phyloP scores from a whole-genome alignment of 2,113 vertebrate species.

The Silurus glanis region DNA sequence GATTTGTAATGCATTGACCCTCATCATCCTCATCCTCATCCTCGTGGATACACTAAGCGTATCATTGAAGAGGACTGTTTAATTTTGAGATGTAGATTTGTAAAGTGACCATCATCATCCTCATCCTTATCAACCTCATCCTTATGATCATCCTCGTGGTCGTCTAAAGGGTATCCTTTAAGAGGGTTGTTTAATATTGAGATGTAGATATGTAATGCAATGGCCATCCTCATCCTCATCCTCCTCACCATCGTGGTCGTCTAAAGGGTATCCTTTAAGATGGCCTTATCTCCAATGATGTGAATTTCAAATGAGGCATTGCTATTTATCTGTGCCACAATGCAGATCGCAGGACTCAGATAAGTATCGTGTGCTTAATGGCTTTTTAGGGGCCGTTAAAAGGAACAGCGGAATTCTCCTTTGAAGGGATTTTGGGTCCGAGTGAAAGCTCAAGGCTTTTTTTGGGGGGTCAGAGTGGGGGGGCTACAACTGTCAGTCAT shows the following conservation, averaged over 20 bases:
- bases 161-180: too few relatives aligned
- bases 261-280: background rate
- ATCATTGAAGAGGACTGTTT: too few relatives aligned
- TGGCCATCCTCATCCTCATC: background rate
- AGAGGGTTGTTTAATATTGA: background rate
- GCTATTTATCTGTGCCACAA: conserved; percentile 47
- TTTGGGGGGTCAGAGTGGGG: too few relatives aligned
- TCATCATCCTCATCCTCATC: too few relatives aligned
- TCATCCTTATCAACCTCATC: too few relatives aligned
- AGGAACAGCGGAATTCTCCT: conserved; percentile 75
- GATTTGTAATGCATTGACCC: too few relatives aligned
- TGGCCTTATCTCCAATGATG: conserved; percentile 30
- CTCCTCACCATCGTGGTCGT: background rate
- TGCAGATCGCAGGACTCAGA: conserved; percentile 49
- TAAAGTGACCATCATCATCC: too few relatives aligned
- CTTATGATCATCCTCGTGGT: too few relatives aligned
- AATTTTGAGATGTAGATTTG: too few relatives aligned
- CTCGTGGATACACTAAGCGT: too few relatives aligned
- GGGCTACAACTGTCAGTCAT: conserved; percentile 70
- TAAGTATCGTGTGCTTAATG: conserved; percentile 60
- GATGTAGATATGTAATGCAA: background rate
- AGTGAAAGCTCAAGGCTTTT: conserved; percentile 71
- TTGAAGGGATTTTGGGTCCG: conserved; percentile 76
- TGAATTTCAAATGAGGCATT: conserved; percentile 55
- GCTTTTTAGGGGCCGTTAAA: conserved; percentile 65